Evolutionary conservation across 1,140 invertebrate species (phyloP), one percentile per base, ranked within the genome.

Genomic region (Galendromus occidentalis): DNA sequence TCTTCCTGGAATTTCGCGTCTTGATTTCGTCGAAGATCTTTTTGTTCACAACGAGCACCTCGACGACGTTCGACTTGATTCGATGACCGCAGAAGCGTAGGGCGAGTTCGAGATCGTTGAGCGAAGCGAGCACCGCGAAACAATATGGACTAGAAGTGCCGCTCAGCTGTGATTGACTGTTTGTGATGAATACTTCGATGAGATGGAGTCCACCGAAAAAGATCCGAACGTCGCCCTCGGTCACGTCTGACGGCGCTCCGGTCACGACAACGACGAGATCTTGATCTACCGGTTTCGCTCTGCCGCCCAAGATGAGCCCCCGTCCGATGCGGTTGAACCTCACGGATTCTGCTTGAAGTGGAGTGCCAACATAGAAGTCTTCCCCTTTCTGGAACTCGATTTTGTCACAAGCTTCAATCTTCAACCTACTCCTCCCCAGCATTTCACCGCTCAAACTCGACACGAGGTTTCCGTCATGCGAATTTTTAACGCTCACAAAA

Each of bases 211-310:
- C 82, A 5, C 80, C 82, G 71, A 88, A 87, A 63, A 85, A 79
- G 69, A 86, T 84, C 20, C 83, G 81, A 7, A 90, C 82, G 69
- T 88, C 86, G 67, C 84, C 81, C 71, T 87, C 84, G 72, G 84
- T 86, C 42, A 83, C 81, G 68, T 83, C 83, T n/a, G 81, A 79
- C 0, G 86, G 86, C 18, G 88, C 69, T 45, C 86, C 84, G 63
- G 83, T 79, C 0, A 88, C 70, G 66, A 81, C 78, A 0, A 88
- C 22, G 44, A 44, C 65, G 39, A 67, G 67, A 65, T 72, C 68
- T 64, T 66, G 51, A 25, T 59, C 51, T 25, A 59, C 25, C 6
- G 51, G 51, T 33, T 59, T 59, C 25, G 51, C 42, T 17, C 42
- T 33, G 2, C 20, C 42, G 29, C 30, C 51, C 51, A 59, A 59